Conservation (phyloP, 2,888 invertebrate genomes). For the Hermaeophaga mercurialis region DNA sequence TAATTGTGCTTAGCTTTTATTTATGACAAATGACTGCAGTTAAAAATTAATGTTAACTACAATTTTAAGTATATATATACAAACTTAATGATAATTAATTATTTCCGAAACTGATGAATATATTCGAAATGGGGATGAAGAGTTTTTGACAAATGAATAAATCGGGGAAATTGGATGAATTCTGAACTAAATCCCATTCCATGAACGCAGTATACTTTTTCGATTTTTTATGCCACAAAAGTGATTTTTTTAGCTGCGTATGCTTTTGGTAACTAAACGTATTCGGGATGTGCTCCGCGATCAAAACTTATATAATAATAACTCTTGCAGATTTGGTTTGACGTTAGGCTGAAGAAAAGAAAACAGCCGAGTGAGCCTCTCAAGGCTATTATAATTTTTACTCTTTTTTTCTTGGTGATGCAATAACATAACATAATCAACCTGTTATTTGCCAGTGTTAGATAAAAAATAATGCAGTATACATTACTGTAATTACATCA, state of each 20-base stretch:
- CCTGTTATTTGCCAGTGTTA: constrained; percentile 19
- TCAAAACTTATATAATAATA: too few relatives aligned
- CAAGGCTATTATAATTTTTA: constrained; percentile 21
- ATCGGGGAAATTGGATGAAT: too few relatives aligned
- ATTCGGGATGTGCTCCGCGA: too few relatives aligned
- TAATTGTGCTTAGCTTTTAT: background rate
- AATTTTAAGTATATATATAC: background rate
- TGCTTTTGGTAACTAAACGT: too few relatives aligned
- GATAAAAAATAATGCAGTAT: constrained; percentile 20
- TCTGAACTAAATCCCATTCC: too few relatives aligned
- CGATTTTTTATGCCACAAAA: too few relatives aligned
- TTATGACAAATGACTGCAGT: background rate
- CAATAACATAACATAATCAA: constrained; percentile 26
- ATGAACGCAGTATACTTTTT: too few relatives aligned
- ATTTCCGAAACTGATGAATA: constrained; percentile 13
- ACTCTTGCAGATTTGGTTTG: constrained; percentile 17
- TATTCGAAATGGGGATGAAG: too few relatives aligned
- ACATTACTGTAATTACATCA: constrained; percentile 21
- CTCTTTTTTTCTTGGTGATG: constrained; percentile 24
- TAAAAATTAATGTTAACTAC: background rate
- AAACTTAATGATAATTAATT: background rate
- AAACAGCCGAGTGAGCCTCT: constrained; percentile 22
- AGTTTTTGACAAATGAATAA: too few relatives aligned
- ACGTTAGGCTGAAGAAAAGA: constrained; percentile 10
- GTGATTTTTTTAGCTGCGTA: too few relatives aligned